Conservation (phyloP, 2,113 vertebrate genomes). For the Tachysurus fulvidraco region DNA sequence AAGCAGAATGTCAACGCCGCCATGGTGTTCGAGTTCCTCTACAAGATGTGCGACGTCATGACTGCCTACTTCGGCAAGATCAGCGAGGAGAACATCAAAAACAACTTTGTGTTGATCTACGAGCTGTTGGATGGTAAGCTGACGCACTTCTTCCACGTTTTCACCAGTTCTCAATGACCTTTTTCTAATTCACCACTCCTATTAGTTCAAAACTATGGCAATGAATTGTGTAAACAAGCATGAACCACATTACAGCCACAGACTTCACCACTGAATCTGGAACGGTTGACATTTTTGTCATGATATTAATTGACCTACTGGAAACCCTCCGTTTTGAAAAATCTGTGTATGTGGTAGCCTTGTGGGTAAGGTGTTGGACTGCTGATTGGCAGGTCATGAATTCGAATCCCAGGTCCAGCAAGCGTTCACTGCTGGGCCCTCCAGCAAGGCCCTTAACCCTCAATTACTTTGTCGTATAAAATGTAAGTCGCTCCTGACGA, state of each 20-base stretch:
- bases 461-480: too few species aligned
- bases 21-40: slow-evolving; percentile 99
- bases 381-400: too few species aligned
- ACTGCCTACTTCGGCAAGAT: slow-evolving; percentile 99
- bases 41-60: slow-evolving; percentile 99
- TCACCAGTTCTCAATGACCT: background rate
- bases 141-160: background rate
- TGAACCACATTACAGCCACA: background rate
- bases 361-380: too few species aligned
- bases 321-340: too few species aligned
- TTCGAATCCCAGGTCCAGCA: too few species aligned
- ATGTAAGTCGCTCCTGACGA: too few species aligned
- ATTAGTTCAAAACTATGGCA: background rate
- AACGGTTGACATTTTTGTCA: too few species aligned
- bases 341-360: too few species aligned
- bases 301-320: too few species aligned
- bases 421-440: too few species aligned
- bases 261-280: background rate
- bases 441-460: too few species aligned
- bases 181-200: background rate
- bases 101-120: slow-evolving; percentile 99
- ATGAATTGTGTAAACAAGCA: background rate
- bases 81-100: slow-evolving; percentile 99
- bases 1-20: slow-evolving; percentile 99
- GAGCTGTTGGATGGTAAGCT: slow-evolving; percentile 93